Evolutionary conservation across 1,140 invertebrate species (phyloP).

Genomic region (Drosophila willistoni): DNA sequence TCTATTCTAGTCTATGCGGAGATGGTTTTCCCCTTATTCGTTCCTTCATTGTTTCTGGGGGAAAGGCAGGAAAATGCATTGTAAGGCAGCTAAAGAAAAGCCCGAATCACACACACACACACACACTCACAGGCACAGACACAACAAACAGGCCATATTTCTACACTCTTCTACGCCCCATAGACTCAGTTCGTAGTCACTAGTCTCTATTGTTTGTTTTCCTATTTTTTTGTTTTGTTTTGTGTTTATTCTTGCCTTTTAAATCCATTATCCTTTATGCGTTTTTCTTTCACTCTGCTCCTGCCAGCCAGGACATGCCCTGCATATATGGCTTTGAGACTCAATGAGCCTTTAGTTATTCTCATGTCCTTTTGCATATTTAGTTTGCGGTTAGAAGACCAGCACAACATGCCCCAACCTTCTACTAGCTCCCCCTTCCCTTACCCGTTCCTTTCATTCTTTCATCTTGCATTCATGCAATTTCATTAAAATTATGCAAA

Average conservation of each 20-base stretch:
- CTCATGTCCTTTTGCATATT: conserved; percentile 53
- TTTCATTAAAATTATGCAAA: conserved; percentile 71
- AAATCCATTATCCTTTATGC: conserved; percentile 72
- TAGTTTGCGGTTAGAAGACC: conserved; percentile 34
- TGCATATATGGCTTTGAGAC: conserved; percentile 33
- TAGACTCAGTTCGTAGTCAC: neutral
- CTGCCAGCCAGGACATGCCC: conserved; percentile 27
- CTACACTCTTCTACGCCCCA: neutral
- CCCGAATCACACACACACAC: neutral
- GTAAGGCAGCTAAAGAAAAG: conserved; percentile 8
- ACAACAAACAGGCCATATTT: neutral
- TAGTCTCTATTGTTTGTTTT: conserved; percentile 44
- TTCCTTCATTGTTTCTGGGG: conserved; percentile 1
- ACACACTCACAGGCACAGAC: neutral
- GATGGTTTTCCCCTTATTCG: neutral
- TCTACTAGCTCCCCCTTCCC: neutral
- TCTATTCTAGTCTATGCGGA: neutral
- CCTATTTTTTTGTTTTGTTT: conserved; percentile 36
- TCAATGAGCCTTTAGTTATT: conserved; percentile 29
- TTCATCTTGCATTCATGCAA: conserved; percentile 45
- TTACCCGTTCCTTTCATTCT: neutral
- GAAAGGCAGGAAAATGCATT: conserved; percentile 8
- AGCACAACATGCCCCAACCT: neutral
- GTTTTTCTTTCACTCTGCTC: conserved; percentile 38
- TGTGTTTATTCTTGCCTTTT: conserved; percentile 49